Evolutionary conservation across 2,888 invertebrate species (phyloP), one percentile per base, ranked within the genome.

Genomic region (Cryptus viduatorius): DNA sequence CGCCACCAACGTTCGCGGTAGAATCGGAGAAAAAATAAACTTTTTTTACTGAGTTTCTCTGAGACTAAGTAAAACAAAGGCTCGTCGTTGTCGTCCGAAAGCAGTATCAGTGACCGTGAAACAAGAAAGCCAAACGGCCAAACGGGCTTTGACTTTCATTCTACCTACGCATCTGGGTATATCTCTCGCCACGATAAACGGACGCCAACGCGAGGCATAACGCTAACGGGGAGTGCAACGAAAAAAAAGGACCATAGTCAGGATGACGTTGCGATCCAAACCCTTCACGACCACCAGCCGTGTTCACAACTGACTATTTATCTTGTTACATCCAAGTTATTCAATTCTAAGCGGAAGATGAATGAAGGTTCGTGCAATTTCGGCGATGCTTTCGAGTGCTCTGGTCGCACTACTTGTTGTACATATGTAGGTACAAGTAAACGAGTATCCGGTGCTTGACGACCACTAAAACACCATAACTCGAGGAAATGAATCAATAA

Each of bases 241-340:
- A 64, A 83, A 59, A 16, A 76, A 84, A 83, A 64, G 72, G 44
- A 61, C 59, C 44, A 37, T 84, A 90, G 91, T 92, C 92, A 91
- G 89, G 89, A 88, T 92, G 91, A 91, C 89, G 89, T 69, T 83
- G 89, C 88, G 83, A 86, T 86, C 84, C 83, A 71, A 88, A 89
- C 85, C 88, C 87, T 84, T 19, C 8, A 8, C 87, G 89, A 89
- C 90, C 88, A 88, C 90, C 89, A 85, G 88, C 89, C 89, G 89
- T 84, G 89, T 88, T 89, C 89, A 46, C 14, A 85, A 88, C 85
- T 88, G 88, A 90, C 92, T 92, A 92, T 92, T 92, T 91, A 92
- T 92, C 92, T 92, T 91, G 90, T 92, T 91, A 91, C 89, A 91
- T 90, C 88, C 86, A 88, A 88, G 87, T 89, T 90, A 92, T 53